A percentile compares a stretch with the other conserved stretches of the same genome.
Evolutionary conservation across 2,113 vertebrate genomes (phyloP).

Genomic region (Canis aureus): DNA sequence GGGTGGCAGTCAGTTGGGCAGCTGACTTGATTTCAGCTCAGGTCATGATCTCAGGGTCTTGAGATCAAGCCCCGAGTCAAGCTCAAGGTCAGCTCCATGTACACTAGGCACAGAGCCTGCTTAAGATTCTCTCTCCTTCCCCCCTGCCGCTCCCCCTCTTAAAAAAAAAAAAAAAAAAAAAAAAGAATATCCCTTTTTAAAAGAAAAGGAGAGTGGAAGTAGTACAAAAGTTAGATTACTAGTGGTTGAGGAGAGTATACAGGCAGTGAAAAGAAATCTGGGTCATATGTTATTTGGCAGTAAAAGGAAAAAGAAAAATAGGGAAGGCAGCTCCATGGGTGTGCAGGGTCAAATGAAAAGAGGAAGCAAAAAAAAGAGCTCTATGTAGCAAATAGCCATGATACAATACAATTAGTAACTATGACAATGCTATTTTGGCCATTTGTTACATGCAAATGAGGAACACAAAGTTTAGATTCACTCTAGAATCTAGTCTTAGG

Average conservation of each 20-base stretch:
- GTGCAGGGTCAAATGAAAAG: conserved; percentile 42
- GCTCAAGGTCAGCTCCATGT: too few species aligned
- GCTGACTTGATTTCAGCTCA: too few species aligned
- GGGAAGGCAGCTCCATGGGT: conserved; percentile 15
- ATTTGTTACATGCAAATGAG: conserved; percentile 48
- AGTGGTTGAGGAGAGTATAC: background rate
- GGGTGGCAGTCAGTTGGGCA: too few species aligned
- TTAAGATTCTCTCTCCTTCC: too few species aligned
- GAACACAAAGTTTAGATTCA: conserved; percentile 56
- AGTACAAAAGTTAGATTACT: background rate
- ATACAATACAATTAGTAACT: conserved; percentile 17
- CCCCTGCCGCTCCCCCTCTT: too few species aligned
- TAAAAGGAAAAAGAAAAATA: conserved; percentile 45
- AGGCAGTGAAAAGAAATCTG: conserved; percentile 7
- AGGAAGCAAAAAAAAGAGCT: conserved; percentile 60
- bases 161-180: background rate
- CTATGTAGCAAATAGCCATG: conserved; percentile 18
- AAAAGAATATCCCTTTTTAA: background rate
- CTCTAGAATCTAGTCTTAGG: conserved; percentile 60
- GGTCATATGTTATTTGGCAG: conserved; percentile 15
- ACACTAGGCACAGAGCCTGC: too few species aligned
- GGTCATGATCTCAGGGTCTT: too few species aligned
- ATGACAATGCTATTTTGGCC: conserved; percentile 31
- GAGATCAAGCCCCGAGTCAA: too few species aligned
- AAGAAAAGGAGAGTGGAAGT: background rate